Evolutionary conservation across 2,113 vertebrate species (phyloP).

Genomic region (Gymnocephalus cernua): DNA sequence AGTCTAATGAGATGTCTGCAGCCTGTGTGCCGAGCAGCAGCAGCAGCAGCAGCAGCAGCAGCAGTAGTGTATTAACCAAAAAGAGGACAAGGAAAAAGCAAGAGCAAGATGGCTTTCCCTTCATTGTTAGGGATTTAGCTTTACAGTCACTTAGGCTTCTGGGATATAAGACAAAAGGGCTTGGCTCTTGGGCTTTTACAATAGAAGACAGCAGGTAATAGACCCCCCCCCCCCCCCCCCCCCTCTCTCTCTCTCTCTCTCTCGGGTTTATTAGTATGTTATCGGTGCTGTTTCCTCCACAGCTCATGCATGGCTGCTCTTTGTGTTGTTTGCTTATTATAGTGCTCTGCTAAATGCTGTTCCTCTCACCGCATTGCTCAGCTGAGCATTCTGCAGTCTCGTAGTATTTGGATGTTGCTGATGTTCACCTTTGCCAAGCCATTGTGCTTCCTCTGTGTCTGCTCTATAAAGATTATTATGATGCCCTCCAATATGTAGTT

Average conservation of each 20-base stretch:
- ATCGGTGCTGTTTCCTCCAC: slow-evolving; percentile 67
- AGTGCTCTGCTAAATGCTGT: slow-evolving; percentile 43
- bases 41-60: slow-evolving; percentile 51
- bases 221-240: too few species aligned
- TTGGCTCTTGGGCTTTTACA: slow-evolving; percentile 64
- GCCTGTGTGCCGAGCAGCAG: slow-evolving; percentile 78
- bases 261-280: slow-evolving; percentile 66
- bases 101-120: slow-evolving; percentile 62
- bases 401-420: slow-evolving; percentile 36
- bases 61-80: slow-evolving; percentile 59
- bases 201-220: slow-evolving; percentile 76
- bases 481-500: slow-evolving; percentile 42
- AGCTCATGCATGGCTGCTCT: slow-evolving; percentile 70
- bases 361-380: slow-evolving; percentile 44
- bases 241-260: slow-evolving; percentile 18
- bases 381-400: slow-evolving; percentile 56
- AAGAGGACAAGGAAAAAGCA: slow-evolving; percentile 42
- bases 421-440: slow-evolving; percentile 22
- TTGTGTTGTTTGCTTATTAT: slow-evolving; percentile 64
- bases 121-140: slow-evolving; percentile 58
- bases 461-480: slow-evolving; percentile 52
- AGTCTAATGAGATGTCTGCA: slow-evolving; percentile 84
- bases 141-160: slow-evolving; percentile 47
- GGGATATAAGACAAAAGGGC: slow-evolving; percentile 63
- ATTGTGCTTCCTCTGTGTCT: slow-evolving; percentile 24